phyloP scores from a whole-genome alignment of 23 tunicate genomes.

The Ciona savignyi region DNA sequence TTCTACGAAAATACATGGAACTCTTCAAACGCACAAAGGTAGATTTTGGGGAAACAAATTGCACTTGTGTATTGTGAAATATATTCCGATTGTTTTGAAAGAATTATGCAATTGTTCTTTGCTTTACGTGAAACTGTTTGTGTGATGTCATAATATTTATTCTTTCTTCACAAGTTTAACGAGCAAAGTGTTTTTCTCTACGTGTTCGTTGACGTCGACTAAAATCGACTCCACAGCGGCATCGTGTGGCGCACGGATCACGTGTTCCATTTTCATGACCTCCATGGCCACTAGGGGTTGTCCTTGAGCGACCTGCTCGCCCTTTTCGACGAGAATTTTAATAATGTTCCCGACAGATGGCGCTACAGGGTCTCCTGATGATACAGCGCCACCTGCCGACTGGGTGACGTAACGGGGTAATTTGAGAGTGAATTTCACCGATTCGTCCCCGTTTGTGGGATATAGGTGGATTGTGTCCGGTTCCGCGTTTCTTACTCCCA shows the following conservation, averaged over 20 bases:
- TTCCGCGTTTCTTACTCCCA: background rate
- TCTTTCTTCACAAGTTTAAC: slow-evolving; percentile 22
- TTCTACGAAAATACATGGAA: too few species aligned
- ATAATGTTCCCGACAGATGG: slow-evolving; percentile 91
- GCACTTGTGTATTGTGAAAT: too few species aligned
- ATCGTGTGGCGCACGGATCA: slow-evolving; percentile 90
- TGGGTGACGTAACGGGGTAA: slow-evolving; percentile 27
- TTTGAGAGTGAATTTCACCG: slow-evolving; percentile 20
- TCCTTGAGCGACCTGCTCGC: slow-evolving; percentile 80
- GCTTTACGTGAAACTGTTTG: too few species aligned
- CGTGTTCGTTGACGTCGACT: slow-evolving; percentile 64
- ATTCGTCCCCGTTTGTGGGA: slow-evolving; percentile 14
- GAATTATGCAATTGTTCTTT: too few species aligned
- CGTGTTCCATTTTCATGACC: slow-evolving; percentile 99
- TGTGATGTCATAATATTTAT: background rate
- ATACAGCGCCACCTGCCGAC: slow-evolving; percentile 4
- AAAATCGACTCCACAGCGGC: slow-evolving; percentile 86
- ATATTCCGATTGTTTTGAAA: too few species aligned
- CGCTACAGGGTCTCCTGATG: slow-evolving; percentile 63
- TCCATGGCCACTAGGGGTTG: slow-evolving; percentile 86
- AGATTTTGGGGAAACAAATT: too few species aligned
- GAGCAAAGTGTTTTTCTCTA: slow-evolving; percentile 52
- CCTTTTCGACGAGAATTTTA: slow-evolving; percentile 70
- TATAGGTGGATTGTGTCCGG: slow-evolving; percentile 16
- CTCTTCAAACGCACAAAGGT: too few species aligned